Evolutionary conservation across 1,140 invertebrate genomes (phyloP), one percentile per base, ranked within the genome.

Genomic region (Aphaenogaster rudis): DNA sequence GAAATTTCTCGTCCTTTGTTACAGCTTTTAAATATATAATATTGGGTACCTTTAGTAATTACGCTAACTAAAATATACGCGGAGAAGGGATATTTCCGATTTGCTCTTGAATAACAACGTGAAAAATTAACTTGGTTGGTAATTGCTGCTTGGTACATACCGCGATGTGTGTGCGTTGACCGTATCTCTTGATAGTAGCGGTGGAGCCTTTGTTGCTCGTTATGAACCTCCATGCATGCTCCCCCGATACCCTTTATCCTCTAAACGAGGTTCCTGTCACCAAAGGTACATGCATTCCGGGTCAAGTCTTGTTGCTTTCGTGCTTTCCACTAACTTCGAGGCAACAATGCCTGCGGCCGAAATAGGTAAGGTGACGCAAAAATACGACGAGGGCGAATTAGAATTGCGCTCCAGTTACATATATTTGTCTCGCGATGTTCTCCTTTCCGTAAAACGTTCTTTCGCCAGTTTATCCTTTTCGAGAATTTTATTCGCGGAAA

Each of bases 231-330:
- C 52, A 61, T 74, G 52, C 54, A 61, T 72, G 42, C 17, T 72
- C 45, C 67, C 54, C 54, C 80, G 67, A 82, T 82, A 82, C 17
- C 52, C 67, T 82, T 82, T 82, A 82, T 74, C 69, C 80, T 59
- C 28, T 48, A 82, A 82, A 82, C 80, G 80, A 82, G 67, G 39
- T 61, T 61, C 42, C 80, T 72, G 52, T 82, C 80, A 28, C 80
- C 67, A 82, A 74, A 82, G 67, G 52, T 82, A 82, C 67, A 81
- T 69, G 78, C 78, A 54, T 81, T 82, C 52, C 50, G 54, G 52
- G 80, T 74, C 67, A 82, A 74, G 67, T 82, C 71, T 59, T 45
- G 78, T 74, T 61, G 80, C 67, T 59, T 21, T 52, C 45, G 33
- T 42, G 54, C 54, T 69, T 52, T 50, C 28, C 80, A 33, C 67